phyloP scores from a whole-genome alignment of 2,113 vertebrate genomes.

The Hoplias malabaricus region DNA sequence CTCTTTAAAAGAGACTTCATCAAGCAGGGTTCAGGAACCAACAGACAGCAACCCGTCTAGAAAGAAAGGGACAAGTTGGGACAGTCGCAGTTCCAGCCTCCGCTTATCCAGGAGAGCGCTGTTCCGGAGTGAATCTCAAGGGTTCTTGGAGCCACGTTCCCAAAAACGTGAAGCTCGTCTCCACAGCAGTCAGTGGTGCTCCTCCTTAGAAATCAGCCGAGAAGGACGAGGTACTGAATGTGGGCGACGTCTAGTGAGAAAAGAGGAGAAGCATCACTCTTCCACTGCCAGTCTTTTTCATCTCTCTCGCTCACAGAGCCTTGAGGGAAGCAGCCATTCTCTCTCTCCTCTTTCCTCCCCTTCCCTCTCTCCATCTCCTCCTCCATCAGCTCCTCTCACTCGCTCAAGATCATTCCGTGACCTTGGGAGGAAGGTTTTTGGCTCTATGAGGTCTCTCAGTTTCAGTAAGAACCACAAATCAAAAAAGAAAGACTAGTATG shows the following conservation, averaged over 20 bases:
- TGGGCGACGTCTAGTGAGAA: conserved; percentile 60
- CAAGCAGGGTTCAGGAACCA: conserved; percentile 55
- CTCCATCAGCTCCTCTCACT: conserved; percentile 65
- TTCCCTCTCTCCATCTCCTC: conserved; percentile 74
- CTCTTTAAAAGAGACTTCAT: conserved; percentile 55
- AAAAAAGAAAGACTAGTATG: conserved; percentile 68
- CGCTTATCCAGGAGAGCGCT: conserved; percentile 69
- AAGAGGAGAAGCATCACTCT: conserved; percentile 69
- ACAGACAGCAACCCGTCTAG: conserved; percentile 61
- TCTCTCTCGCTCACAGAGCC: conserved; percentile 76
- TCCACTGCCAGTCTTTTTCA: conserved; percentile 77
- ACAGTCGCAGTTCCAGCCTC: conserved; percentile 68
- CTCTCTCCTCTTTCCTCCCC: conserved; percentile 76
- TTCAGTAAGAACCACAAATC: conserved; percentile 71
- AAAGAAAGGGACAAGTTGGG: conserved; percentile 65
- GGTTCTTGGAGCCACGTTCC: conserved; percentile 66
- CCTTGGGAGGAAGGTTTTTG: conserved; percentile 76
- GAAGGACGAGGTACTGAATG: conserved; percentile 58
- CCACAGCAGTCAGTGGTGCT: conserved; percentile 72
- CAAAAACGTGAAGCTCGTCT: conserved; percentile 57
- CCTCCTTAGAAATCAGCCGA: conserved; percentile 76
- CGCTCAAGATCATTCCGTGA: conserved; percentile 78
- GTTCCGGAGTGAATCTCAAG: conserved; percentile 76
- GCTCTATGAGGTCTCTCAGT: conserved; percentile 77
- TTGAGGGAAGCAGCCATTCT: conserved; percentile 73